These are phyloP conservation scores for Neomorphus geoffroyi DNA, from an alignment of 2,797 vertebrate species.

Conservation along the genomic window DNA sequence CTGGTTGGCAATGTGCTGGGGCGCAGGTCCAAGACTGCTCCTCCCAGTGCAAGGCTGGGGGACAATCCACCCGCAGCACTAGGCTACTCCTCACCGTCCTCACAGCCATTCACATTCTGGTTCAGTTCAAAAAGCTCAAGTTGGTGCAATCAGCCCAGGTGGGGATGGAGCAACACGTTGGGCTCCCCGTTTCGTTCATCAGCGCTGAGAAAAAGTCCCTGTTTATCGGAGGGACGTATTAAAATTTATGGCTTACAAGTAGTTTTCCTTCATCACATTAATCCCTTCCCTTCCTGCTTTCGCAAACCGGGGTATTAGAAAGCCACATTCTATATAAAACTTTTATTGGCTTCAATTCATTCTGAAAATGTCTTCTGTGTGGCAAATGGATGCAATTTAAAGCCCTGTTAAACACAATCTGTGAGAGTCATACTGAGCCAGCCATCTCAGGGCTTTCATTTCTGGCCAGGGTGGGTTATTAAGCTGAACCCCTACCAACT, in stretches of 20 bases:
- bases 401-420: constrained; percentile 77
- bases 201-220: neutral
- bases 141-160: neutral
- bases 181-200: neutral
- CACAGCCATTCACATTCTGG: neutral
- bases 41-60: neutral
- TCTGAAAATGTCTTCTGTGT: constrained; percentile 67
- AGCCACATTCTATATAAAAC: constrained; percentile 54
- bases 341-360: constrained; percentile 72
- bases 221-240: constrained; percentile 7
- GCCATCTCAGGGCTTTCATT: constrained; percentile 43
- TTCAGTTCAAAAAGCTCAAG: neutral
- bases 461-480: constrained; percentile 42
- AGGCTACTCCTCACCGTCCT: neutral
- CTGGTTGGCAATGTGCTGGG: rapidly evolving
- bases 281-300: constrained; percentile 52
- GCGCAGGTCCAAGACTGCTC: neutral
- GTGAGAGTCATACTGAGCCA: constrained; percentile 53
- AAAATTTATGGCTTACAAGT: constrained; percentile 55
- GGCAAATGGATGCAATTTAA: constrained; percentile 77
- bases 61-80: rapidly evolving
- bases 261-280: constrained; percentile 50
- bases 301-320: constrained; percentile 43
- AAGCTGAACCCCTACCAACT: neutral
- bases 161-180: neutral